Conservation (phyloP, 2,113 vertebrate genomes). For the Oreochromis aureus region DNA sequence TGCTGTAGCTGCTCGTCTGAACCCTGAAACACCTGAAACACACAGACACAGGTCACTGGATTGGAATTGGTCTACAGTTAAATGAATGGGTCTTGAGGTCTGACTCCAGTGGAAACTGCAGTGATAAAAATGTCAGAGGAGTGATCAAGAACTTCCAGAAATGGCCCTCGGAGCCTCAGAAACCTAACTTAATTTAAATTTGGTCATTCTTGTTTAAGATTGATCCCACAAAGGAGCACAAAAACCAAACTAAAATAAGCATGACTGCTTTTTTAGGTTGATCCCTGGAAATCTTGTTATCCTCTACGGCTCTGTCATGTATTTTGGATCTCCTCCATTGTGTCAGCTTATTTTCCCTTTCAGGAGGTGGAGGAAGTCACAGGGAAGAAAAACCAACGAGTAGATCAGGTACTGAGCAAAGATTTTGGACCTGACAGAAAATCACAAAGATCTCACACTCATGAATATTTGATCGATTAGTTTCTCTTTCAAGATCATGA, state of each 20-base stretch:
- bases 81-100: background rate
- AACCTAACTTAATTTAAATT: background rate
- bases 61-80: background rate
- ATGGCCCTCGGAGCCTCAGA: accelerated
- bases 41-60: background rate
- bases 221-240: background rate
- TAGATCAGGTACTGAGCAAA: background rate
- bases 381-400: background rate
- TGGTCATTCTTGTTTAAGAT: background rate
- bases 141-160: background rate
- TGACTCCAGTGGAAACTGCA: background rate
- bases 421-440: background rate
- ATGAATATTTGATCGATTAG: background rate
- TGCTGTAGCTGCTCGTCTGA: constrained; percentile 88
- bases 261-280: background rate
- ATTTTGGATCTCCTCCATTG: background rate
- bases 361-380: background rate
- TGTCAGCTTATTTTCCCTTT: background rate
- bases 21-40: constrained; percentile 88
- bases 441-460: background rate
- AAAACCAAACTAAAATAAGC: background rate
- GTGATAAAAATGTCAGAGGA: background rate
- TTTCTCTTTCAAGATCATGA: no score
- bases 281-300: background rate
- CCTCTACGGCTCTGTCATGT: background rate